Base-by-base conservation (phyloP, 2,888 invertebrate species). In the Macrostomum cliftonense region DNA sequence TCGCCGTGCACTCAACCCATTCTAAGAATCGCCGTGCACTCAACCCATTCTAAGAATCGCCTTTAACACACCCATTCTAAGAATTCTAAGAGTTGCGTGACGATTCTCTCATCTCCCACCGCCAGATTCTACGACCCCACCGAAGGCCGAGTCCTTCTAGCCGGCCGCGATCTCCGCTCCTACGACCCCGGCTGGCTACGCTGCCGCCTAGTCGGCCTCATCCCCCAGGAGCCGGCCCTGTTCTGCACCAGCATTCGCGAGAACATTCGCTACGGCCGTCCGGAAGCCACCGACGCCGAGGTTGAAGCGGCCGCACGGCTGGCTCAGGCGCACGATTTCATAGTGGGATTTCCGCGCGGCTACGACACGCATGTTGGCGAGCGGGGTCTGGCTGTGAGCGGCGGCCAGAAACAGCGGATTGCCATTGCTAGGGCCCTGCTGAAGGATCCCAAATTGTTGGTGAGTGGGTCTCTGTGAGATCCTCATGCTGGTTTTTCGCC, bases 281-380 rank as follows among this genome's bases (percentile, higher is more conserved):
- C 75, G 1, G 64, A 68, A 46, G 77, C 76, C 11, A 70, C 74
- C 2, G 74, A 76, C 60, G 57, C 59, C 21, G 75, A 77, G 69
- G 75, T 76, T 56, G 74, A 76, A 36, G 76, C 77, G 63, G 91
- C 86, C 1, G 85, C 93, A 0, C 76, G 76, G 63, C 72, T 82
- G 47, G 89, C 93, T 2, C 88, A 93, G 67, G 91, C 89, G 0
- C 80, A 91, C 66, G 80, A 80, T n/a, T 95, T 95, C 66, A 82
- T 95, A 42, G 66, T 61, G 0, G 71, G 71, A 37, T 85, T 95
- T 66, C 87, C 89, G 0, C 72, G 77, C 0, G 83, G 83, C 0
- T 95, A 91, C 65, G 70, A 79, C 47, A 91, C 89, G 0, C 61
- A 71, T n/a, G 62, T 73, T 2, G 91, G 91, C 0, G 91, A 93